Evolutionary conservation across 2,888 invertebrate genomes (phyloP), one percentile per base, ranked within the genome.

Genomic region (Dorcus parallelipipedus): DNA sequence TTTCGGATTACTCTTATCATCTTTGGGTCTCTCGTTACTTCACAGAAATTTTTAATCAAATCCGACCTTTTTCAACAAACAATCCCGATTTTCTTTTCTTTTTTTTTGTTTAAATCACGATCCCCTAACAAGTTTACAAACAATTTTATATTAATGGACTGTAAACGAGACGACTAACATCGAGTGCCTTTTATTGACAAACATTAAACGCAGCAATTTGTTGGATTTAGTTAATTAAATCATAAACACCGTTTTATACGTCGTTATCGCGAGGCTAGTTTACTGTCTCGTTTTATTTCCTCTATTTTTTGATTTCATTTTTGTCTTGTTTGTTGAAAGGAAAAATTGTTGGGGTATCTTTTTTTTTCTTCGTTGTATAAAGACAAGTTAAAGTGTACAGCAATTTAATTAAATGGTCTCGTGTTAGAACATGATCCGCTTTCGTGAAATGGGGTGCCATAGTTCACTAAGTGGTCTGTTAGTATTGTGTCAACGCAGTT

Each of bases 401-500:
- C 59, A 50, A 52, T 54, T 59, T 59, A 59, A 59, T 59, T 59
- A 59, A 55, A 59, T 41, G 55, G 47, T 55, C 48, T 54, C 59
- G 42, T 54, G 59, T 59, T 59, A 33, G 47, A 59, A 59, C 59
- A 59, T 54, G 59, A 59, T 65, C 67, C 65, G 67, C 65, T 67
- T 60, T 58, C 59, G 63, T 61, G 59, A 63, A 60, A 64, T 65
- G 63, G 65, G 58, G 67, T 60, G 62, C 62, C 55, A 62, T 58
- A 66, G 60, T 59, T 50, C 50, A 58, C 64, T 67, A 66, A 77
- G 76, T 77, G 77, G 77, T 76, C 76, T 76, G 77, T 77, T 77
- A 75, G 77, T 76, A 77, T 76, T 77, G 75, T 77, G 76, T 77
- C 77, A 77, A 76, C 75, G 76, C 74, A 76, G 76, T 76, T 77